Evolutionary conservation across 1,140 invertebrate genomes (phyloP).

Genomic region (Dryas iulia): DNA sequence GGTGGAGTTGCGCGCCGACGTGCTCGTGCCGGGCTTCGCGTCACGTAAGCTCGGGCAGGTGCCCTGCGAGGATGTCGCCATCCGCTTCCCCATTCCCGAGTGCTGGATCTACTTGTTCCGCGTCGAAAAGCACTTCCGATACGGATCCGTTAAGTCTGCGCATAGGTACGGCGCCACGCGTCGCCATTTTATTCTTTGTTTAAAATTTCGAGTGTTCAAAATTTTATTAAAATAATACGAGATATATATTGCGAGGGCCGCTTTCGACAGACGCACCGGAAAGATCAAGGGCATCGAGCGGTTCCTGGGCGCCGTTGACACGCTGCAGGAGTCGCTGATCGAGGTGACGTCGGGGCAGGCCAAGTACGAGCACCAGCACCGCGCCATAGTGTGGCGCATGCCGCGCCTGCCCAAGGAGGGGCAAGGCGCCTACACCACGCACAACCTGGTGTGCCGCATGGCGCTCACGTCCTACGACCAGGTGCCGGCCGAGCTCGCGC

Average conservation of each 20-base stretch:
- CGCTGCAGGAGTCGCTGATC: slow-evolving; percentile 95
- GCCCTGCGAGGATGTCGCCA: slow-evolving; percentile 98
- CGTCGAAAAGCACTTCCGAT: slow-evolving; percentile 98
- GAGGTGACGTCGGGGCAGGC: slow-evolving; percentile 98
- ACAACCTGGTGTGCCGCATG: slow-evolving; percentile 95
- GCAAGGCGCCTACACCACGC: slow-evolving; percentile 98
- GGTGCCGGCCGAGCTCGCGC: slow-evolving; percentile 95
- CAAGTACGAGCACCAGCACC: slow-evolving; percentile 99
- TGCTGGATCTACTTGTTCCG: slow-evolving; percentile 99
- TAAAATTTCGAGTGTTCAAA: too few relatives aligned
- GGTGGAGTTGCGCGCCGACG: slow-evolving; percentile 96
- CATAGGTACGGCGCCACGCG: slow-evolving; percentile 82
- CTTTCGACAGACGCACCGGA: slow-evolving; percentile 85
- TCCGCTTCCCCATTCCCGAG: slow-evolving; percentile 98
- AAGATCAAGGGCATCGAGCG: slow-evolving; percentile 97
- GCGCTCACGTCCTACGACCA: slow-evolving; percentile 98
- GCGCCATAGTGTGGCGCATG: slow-evolving; percentile 98
- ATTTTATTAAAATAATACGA: not conserved
- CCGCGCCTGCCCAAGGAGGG: slow-evolving; percentile 97
- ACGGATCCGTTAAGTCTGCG: slow-evolving; percentile 99
- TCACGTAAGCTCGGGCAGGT: slow-evolving; percentile 96
- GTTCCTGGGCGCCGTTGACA: slow-evolving; percentile 95
- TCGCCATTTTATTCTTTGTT: too few relatives aligned
- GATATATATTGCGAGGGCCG: too few relatives aligned
- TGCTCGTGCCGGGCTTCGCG: slow-evolving; percentile 97